Evolutionary conservation across 2,888 invertebrate genomes (phyloP), one percentile per base, ranked within the genome.

Genomic region (Acleris holmiana): DNA sequence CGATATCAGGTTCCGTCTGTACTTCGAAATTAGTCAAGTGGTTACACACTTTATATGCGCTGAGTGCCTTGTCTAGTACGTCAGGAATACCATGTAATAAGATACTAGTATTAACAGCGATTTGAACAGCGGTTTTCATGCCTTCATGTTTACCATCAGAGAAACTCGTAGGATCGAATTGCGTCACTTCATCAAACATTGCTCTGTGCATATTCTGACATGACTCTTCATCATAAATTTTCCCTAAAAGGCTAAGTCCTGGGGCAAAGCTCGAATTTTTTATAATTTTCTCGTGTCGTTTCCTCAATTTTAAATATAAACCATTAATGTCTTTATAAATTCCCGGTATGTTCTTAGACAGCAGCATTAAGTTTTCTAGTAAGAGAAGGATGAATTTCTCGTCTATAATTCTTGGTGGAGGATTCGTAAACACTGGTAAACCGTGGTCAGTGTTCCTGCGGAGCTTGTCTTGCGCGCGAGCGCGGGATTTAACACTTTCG

Each of bases 321-420:
- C 67, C 72, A 48, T 81, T 80, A 7, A 91, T 85, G 56, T 91
- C 89, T 77, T 84, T 87, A 57, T 85, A 73, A 18, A 86, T 57
- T 50, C 66, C 73, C 0, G 86, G 85, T 48, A 82, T 66, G 54
- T 78, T 82, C 69, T 83, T 84, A 0, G 90, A 85, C 0, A 91
- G 73, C 4, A 80, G 67, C 2, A 80, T 75, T 17, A 90, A 72
- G 71, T 89, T 86, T 74, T 89, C 87, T 40, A 90, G 68, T 3
- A 90, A 68, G n/a, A 85, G 68, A 1, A 89, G 61, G 51, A 91
- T 85, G 61, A 88, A 88, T 64, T 82, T 82, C 62, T 90, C 89
- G 46, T 90, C 85, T 4, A 91, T 84, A 7, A 80, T 74, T 65
- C 76, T 80, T 0, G 84, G 80, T 5, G 79, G 68, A 1, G 78